Base-by-base conservation (phyloP, 2,797 vertebrate species). In the Artibeus lituratus region DNA sequence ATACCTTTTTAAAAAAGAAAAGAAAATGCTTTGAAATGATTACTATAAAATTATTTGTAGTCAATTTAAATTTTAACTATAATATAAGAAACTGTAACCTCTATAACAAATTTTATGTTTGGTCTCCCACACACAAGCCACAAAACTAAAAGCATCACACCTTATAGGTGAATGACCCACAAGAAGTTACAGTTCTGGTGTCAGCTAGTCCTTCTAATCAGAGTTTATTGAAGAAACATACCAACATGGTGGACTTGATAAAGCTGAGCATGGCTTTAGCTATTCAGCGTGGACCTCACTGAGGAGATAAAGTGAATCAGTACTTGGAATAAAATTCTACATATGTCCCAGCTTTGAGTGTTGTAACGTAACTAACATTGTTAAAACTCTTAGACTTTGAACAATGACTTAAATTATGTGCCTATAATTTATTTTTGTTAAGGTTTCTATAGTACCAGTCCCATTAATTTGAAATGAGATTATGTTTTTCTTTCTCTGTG, bases 1-100 rank as follows among this genome's bases (percentile, higher is more conserved):
- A 42, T 42, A 42, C 11, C 9, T 57, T 57, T 57, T 57, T 4
- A 10, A 55, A 55, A 55, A 55, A 57, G 22, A 57, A 57, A 21
- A 53, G 53, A 96, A 95, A 93, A 92, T 77, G 69, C 70, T 97
- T 95, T 94, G 83, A 94, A 49, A 42, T 67, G 6, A 16, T 62
- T 97, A 92, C 83, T 78, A 8, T 39, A 83, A 94, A 96, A 88
- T 84, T 84, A 9, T 70, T 35, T 85, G 35, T 80, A 78, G 57
- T 76, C 86, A 80, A 88, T 91, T 95, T 97, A 95, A 96, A 96
- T 91, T 95, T 97, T 94, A 15, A 21, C 81, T 95, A 26, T 94
- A 96, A 47, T 83, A 97, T 97, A 87, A 97, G 94, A 97, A 96
- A 90, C 81, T 89, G 7, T 70, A 97, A 96, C 91, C 92, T 53